phyloP scores from a whole-genome alignment of 2,113 vertebrate genomes.

The Excalfactoria chinensis region DNA sequence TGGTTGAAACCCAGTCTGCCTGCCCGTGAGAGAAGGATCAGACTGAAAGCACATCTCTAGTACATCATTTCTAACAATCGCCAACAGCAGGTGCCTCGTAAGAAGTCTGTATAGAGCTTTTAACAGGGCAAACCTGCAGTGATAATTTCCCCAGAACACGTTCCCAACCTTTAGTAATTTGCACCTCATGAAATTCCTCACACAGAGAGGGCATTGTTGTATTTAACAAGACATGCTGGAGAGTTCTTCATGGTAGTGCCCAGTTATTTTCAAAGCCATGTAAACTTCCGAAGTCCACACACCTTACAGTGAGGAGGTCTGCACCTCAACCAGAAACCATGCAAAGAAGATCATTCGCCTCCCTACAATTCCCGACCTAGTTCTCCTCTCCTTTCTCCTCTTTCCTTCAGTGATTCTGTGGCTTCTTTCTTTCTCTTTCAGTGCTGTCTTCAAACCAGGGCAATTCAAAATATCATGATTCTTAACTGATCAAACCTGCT shows the following conservation, averaged over 20 bases:
- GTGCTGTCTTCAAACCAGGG: background rate
- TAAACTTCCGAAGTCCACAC: background rate
- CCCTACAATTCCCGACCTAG: background rate
- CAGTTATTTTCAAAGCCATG: background rate
- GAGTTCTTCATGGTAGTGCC: background rate
- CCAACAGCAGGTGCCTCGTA: background rate
- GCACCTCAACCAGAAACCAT: background rate
- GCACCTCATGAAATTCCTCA: background rate
- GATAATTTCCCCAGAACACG: background rate
- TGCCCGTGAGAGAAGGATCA: background rate
- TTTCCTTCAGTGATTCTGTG: fast-evolving
- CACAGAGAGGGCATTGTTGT: background rate
- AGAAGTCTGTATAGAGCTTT: background rate
- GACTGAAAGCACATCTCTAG: background rate
- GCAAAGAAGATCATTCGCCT: fast-evolving
- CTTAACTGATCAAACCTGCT: background rate
- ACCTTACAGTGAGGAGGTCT: background rate
- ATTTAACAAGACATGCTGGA: background rate
- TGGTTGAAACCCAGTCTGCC: background rate
- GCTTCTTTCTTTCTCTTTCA: background rate
- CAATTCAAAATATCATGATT: background rate
- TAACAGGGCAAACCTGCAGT: background rate
- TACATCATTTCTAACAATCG: background rate
- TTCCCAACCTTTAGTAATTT: background rate
- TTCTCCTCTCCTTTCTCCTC: background rate